Evolutionary conservation across 1,140 invertebrate genomes (phyloP), one percentile per base, ranked within the genome.

Genomic region (Megalopta genalis): DNA sequence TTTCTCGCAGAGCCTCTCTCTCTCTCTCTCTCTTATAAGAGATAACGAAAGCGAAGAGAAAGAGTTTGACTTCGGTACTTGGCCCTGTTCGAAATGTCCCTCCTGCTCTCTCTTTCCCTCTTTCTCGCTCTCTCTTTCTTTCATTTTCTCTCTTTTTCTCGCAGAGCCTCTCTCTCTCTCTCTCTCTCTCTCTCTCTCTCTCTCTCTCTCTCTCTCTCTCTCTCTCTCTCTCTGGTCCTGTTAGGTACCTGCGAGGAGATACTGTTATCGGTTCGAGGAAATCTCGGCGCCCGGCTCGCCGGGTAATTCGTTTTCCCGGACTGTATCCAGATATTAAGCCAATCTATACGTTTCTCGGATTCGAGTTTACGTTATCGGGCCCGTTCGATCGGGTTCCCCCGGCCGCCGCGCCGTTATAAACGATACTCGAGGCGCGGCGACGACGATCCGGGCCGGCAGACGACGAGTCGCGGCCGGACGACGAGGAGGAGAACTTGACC

Each of bases 211-310:
- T 32, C 4, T 4, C 4, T 32, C 32, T 32, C 32, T 32, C 32
- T 32, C 4, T 32, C 32, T 32, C 60, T 74, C 79, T 39, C 66
- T 70, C 42, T 8, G 42, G 42, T 9, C 46, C 65, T 66, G 65
- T 63, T 72, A 65, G 59, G 23, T 59, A 49, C 54, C 65, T 49
- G 57, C 62, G 46, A 52, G 0, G 52, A 71, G 64, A 68, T 70
- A 72, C n/a, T 25, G 78, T 46, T 83, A 77, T 70, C 77, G 68
- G 59, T 77, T 64, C 68, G 42, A 46, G 79, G 63, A 73, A 81
- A 83, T 84, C 80, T 81, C 54, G 66, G 60, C 21, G 65, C 80
- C 80, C 64, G 39, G 64, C 37, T 49, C 52, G 14, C 14, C 39
- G 46, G 49, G 32, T 52, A 71, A 78, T 78, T 78, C 68, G 68